A percentile compares a stretch with the other conserved stretches of the same genome.
phyloP scores from a whole-genome alignment of 2,888 invertebrate species.

The Ophion ellenae region DNA sequence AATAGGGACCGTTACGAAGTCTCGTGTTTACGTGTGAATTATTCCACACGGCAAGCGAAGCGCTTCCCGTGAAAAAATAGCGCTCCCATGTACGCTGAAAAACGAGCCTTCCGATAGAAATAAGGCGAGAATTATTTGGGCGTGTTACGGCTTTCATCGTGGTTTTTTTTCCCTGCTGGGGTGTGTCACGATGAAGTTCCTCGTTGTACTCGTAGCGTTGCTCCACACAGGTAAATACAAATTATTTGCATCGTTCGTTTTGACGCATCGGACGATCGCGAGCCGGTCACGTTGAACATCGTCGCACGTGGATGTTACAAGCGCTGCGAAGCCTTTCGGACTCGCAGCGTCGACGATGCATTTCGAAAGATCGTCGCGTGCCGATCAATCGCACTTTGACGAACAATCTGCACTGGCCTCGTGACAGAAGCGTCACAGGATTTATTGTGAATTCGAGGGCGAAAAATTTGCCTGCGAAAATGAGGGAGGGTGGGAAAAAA shows the following conservation, averaged over 20 bases:
- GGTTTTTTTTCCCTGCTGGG: slow-evolving; percentile 63
- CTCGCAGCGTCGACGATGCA: not conserved
- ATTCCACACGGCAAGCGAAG: slow-evolving; percentile 3
- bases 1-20: slow-evolving; percentile 37
- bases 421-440: not conserved
- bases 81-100: slow-evolving; percentile 22
- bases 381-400: not conserved
- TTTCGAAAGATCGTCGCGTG: not conserved
- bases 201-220: slow-evolving; percentile 70
- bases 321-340: not conserved
- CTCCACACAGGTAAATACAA: slow-evolving; percentile 74
- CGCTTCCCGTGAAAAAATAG: slow-evolving; percentile 30
- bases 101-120: slow-evolving; percentile 33
- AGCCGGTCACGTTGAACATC: not conserved
- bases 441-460: not conserved
- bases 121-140: slow-evolving; percentile 59
- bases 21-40: not conserved
- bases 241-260: slow-evolving; percentile 18
- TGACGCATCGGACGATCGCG: not conserved
- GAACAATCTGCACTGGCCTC: not conserved
- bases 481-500: slow-evolving; percentile 21
- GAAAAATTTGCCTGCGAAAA: not conserved
- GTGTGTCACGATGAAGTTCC: slow-evolving; percentile 79
- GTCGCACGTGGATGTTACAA: slow-evolving; percentile 35
- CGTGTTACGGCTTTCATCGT: slow-evolving; percentile 57